A percentile compares a stretch with the other conserved stretches of the same genome.
Conservation (phyloP, 2,113 vertebrate genomes). For the Corythaeola cristata region DNA sequence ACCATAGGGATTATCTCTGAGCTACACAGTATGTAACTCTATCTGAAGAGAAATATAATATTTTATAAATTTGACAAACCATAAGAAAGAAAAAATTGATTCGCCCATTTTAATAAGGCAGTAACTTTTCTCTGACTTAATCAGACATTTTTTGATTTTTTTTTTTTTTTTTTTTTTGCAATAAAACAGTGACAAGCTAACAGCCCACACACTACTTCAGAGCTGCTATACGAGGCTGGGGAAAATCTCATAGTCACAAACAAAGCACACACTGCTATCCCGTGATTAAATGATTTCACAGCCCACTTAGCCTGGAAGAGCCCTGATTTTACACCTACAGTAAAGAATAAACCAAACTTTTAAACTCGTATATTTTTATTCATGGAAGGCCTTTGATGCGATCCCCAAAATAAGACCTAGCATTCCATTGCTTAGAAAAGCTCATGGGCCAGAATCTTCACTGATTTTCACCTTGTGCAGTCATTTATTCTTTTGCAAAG, state of each 20-base stretch:
- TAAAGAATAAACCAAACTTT: not conserved
- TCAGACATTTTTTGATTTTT: constrained; percentile 47
- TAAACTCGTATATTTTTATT: not conserved
- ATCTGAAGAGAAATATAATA: constrained; percentile 83
- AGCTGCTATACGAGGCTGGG: not conserved
- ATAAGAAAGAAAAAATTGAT: constrained; percentile 72
- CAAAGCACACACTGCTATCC: not conserved
- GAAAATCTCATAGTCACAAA: not conserved
- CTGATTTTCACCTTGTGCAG: not conserved
- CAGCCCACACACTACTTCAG: not conserved
- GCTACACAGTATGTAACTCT: constrained; percentile 81
- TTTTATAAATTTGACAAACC: constrained; percentile 84
- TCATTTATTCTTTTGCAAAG: not conserved
- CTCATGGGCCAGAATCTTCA: not conserved
- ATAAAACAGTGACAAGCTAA: constrained; percentile 42
- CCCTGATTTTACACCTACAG: not conserved
- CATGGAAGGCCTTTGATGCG: not conserved
- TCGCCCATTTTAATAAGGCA: constrained; percentile 72
- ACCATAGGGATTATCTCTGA: constrained; percentile 86
- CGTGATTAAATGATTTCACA: not conserved
- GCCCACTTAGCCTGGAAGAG: not conserved
- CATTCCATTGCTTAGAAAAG: not conserved
- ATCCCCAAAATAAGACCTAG: not conserved
- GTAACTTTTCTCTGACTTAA: constrained; percentile 65
- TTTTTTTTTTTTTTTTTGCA: not conserved